Evolutionary conservation across 2,113 vertebrate species (phyloP).

Genomic region (Sisor rabdophorus): DNA sequence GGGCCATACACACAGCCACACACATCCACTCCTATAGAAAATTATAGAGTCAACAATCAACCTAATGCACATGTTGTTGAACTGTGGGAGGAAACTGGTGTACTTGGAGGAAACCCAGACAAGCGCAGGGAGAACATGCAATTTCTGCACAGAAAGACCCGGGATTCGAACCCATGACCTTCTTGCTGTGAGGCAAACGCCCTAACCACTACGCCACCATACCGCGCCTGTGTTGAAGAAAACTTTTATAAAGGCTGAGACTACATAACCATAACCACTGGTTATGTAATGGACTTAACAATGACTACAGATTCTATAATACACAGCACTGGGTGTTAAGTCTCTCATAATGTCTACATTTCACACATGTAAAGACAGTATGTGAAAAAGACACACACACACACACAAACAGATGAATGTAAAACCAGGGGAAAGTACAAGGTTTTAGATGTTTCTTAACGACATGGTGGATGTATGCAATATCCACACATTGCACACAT

Average conservation of each 20-base stretch:
- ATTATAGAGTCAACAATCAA: too few relatives aligned
- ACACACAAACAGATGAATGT: slow-evolving; percentile 1
- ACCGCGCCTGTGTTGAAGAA: too few relatives aligned
- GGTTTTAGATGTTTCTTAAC: slow-evolving; percentile 46
- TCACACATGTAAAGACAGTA: not conserved
- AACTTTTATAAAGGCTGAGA: not conserved
- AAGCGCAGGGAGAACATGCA: too few relatives aligned
- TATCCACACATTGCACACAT: slow-evolving; percentile 16
- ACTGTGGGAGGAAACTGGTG: too few relatives aligned
- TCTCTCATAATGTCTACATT: not conserved
- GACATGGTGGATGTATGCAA: slow-evolving; percentile 20
- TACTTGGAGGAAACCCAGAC: too few relatives aligned
- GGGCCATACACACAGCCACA: too few relatives aligned
- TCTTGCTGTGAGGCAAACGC: too few relatives aligned
- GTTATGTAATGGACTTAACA: not conserved
- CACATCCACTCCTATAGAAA: too few relatives aligned
- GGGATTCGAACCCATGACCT: too few relatives aligned
- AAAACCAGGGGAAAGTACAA: slow-evolving; percentile 14
- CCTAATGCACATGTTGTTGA: too few relatives aligned
- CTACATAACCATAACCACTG: slow-evolving; percentile 1
- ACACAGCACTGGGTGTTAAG: not conserved
- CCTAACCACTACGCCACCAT: too few relatives aligned
- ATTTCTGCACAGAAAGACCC: too few relatives aligned
- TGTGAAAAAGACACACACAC: slow-evolving; percentile 8
- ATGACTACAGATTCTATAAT: not conserved